A percentile compares a stretch with the other conserved stretches of the same genome.
Conservation (phyloP, 2,888 invertebrate genomes). For the Heliconius erato region DNA sequence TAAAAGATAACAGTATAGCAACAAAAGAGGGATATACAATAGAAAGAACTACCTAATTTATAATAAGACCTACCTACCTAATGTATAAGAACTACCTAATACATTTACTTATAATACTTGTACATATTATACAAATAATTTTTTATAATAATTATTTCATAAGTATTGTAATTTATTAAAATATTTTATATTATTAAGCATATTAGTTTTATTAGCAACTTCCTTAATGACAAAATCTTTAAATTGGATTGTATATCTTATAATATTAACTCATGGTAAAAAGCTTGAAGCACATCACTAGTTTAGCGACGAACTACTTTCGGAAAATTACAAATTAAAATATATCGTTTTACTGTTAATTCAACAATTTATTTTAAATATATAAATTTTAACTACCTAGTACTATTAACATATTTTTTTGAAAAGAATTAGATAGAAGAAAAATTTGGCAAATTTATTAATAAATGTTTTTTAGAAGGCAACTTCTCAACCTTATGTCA, state of each 20-base stretch:
- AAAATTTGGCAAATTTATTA: too few species aligned
- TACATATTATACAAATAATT: background rate
- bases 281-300: too few species aligned
- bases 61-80: too few species aligned
- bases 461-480: slow-evolving; percentile 14
- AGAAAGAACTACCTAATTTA: slow-evolving; percentile 24
- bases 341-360: background rate
- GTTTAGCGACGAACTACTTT: too few species aligned
- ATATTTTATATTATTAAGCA: background rate
- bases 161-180: slow-evolving; percentile 1
- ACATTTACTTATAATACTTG: background rate
- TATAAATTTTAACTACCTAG: background rate
- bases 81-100: background rate
- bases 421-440: background rate
- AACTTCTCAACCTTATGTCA: slow-evolving; percentile 42
- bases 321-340: background rate
- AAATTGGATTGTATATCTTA: too few species aligned
- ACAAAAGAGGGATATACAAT: slow-evolving; percentile 17
- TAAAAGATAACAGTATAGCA: background rate
- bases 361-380: background rate
- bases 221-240: background rate
- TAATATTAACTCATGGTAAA: too few species aligned
- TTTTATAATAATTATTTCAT: background rate
- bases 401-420: background rate
- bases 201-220: background rate